phyloP scores from a whole-genome alignment of 2,113 vertebrate species.

The Agapornis roseicollis region DNA sequence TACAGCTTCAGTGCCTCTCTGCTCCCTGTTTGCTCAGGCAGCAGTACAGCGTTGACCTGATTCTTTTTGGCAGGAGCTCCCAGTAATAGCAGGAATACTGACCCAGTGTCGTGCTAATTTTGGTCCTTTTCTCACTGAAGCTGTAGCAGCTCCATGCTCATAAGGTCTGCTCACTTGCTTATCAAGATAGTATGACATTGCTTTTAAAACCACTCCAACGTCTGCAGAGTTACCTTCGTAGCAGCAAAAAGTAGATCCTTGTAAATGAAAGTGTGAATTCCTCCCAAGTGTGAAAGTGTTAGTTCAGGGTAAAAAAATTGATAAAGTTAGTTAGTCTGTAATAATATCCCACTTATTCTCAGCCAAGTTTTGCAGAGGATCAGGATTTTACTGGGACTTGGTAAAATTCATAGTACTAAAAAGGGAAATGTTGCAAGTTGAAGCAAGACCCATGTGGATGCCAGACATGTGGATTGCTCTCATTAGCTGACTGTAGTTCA shows the following conservation, averaged over 20 bases:
- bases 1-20: background rate
- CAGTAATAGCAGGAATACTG: background rate
- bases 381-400: background rate
- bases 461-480: background rate
- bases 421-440: background rate
- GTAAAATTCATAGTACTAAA: background rate
- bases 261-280: background rate
- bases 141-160: background rate
- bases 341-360: background rate
- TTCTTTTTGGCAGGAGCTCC: slow-evolving; percentile 20
- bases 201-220: background rate
- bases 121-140: background rate
- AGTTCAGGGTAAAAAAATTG: background rate
- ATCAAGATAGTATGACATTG: background rate
- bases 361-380: background rate
- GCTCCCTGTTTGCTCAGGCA: background rate
- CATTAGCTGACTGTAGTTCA: background rate
- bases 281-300: background rate
- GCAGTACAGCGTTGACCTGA: background rate
- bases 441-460: fast-evolving
- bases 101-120: background rate
- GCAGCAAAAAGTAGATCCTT: background rate
- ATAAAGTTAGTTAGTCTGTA: background rate
- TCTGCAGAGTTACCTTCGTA: background rate
- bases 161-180: background rate